These are phyloP conservation scores for Venturia canescens DNA, from an alignment of 1,140 invertebrate genomes.

Conservation along the genomic window DNA sequence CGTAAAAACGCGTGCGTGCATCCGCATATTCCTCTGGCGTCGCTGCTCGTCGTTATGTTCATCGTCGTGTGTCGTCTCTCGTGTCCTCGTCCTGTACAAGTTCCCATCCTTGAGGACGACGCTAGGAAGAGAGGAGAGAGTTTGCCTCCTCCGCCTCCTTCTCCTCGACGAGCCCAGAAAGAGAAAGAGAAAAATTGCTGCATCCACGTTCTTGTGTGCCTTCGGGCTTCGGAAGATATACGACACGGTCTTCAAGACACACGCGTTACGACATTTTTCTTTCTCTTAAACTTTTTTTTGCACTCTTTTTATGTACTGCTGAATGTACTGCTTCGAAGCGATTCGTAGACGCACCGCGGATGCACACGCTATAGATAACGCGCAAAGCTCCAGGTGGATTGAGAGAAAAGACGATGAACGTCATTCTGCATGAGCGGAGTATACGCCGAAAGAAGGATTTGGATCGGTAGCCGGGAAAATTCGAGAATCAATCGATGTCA, in stretches of 20 bases:
- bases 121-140: neutral
- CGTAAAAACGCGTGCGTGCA: neutral
- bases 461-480: neutral
- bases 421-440: neutral
- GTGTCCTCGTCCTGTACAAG: neutral
- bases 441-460: neutral
- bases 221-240: slow-evolving; percentile 48
- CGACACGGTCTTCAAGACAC: slow-evolving; percentile 31
- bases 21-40: neutral
- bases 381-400: neutral
- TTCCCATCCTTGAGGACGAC: neutral
- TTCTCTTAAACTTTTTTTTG: slow-evolving; percentile 21
- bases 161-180: slow-evolving; percentile 17
- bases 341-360: neutral
- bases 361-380: neutral
- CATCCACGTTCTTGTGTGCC: slow-evolving; percentile 27
- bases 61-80: neutral
- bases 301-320: neutral
- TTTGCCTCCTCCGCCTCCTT: neutral
- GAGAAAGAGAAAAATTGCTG: neutral
- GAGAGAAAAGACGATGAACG: neutral
- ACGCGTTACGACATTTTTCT: slow-evolving; percentile 49
- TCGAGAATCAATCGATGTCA: too few relatives aligned
- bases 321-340: neutral
- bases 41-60: neutral